A percentile compares a stretch with the other conserved stretches of the same genome.
phyloP scores from a whole-genome alignment of 2,888 invertebrate genomes.

The Drosophila cracens region DNA sequence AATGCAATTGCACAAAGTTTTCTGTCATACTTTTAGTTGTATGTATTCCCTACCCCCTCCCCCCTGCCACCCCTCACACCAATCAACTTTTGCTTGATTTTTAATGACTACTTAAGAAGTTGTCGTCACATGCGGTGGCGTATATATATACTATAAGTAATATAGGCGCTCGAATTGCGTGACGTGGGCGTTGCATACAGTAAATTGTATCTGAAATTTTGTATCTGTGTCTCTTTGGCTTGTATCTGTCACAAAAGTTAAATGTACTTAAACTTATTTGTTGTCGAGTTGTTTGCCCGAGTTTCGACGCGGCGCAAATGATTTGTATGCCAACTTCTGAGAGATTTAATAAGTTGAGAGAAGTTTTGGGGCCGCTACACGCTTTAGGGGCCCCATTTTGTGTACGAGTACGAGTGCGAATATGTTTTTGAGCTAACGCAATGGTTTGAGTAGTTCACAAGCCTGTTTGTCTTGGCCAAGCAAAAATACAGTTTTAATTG shows the following conservation, averaged over 20 bases:
- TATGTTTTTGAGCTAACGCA: conserved; percentile 11
- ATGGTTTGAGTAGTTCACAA: conserved; percentile 22
- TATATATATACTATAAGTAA: neutral
- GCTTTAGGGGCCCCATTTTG: conserved; percentile 22
- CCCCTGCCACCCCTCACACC: neutral
- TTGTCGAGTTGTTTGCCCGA: conserved; percentile 59
- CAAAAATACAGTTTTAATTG: conserved; percentile 67
- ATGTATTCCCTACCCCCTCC: neutral
- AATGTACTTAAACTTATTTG: conserved; percentile 72
- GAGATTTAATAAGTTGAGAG: conserved; percentile 65
- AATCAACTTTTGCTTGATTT: conserved; percentile 62
- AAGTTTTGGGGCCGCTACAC: conserved; percentile 36
- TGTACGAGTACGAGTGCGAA: conserved; percentile 2
- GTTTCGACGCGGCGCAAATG: conserved; percentile 39
- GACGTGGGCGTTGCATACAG: conserved; percentile 35
- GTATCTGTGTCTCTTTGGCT: conserved; percentile 26
- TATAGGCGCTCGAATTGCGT: conserved; percentile 11
- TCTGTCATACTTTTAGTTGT: conserved; percentile 30
- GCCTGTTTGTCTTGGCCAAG: conserved; percentile 60
- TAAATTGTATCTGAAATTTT: conserved; percentile 28
- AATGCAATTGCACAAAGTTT: conserved; percentile 65
- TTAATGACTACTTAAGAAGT: conserved; percentile 64
- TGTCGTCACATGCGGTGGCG: conserved; percentile 13
- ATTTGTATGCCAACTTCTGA: conserved; percentile 63
- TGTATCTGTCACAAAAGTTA: conserved; percentile 57